These are phyloP conservation scores for Smutsia temminckii DNA, from an alignment of 2,797 vertebrate genomes.

Conservation along the genomic window DNA sequence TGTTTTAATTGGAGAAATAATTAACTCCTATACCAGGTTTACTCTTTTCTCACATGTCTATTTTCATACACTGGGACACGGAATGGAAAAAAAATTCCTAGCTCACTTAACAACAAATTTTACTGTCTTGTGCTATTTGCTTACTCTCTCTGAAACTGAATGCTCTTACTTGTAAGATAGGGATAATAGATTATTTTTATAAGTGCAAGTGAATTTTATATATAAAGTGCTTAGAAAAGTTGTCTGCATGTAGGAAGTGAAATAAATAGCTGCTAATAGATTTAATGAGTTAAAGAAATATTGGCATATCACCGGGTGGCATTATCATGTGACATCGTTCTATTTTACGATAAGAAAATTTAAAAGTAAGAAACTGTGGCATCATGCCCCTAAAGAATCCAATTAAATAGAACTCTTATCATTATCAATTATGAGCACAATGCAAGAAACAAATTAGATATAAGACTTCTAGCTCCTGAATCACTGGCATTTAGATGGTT, in stretches of 20 bases:
- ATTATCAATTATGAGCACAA: neutral
- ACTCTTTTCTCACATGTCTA: neutral
- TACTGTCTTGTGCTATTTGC: neutral
- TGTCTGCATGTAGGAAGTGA: neutral
- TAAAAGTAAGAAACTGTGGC: neutral
- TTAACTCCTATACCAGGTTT: neutral
- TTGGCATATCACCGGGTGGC: neutral
- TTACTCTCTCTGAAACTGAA: neutral
- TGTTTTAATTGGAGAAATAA: neutral
- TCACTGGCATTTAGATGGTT: neutral
- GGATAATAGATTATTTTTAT: neutral
- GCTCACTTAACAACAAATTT: neutral
- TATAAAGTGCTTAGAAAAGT: neutral
- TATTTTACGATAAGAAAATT: neutral
- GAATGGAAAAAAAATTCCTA: neutral
- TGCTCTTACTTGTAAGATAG: neutral
- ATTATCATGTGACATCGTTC: neutral
- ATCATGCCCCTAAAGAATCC: neutral
- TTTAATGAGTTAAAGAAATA: neutral
- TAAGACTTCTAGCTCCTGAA: neutral
- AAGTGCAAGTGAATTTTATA: neutral
- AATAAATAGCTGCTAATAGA: neutral
- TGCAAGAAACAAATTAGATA: accelerated
- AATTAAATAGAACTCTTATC: neutral
- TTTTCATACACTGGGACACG: neutral